Evolutionary conservation across 2,113 vertebrate genomes (phyloP), one percentile per base, ranked within the genome.

Genomic region (Myiagra hebetior): DNA sequence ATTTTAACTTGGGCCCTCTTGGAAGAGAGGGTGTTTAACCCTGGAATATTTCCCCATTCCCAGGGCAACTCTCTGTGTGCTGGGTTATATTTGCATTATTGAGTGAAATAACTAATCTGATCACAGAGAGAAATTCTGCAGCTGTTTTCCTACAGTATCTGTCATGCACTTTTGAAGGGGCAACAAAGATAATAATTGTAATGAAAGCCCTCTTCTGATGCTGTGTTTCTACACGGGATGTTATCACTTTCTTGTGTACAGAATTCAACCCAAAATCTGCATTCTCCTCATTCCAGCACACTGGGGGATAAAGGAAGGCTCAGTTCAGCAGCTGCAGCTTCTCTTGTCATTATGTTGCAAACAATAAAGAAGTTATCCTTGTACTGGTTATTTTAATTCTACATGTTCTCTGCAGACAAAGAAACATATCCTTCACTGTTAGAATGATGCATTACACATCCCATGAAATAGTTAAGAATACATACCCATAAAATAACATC

Each of bases 11-110:
- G 35, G 67, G 33, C 11, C 21, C 10, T 87, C 65, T 94, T 69
- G 59, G 55, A 91, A 91, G 19, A 76, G 35, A 79, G 50, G 11
- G 59, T 85, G 67, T 30, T 87, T 95, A 93, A 94, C 89, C 78
- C 69, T 65, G 28, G 50, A 95, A 73, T 52, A 42, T 62, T 96
- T 92, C 81, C 35, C 26, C 50, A 87, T 94, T 79, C 85, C 75
- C 81, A 67, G 60, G 62, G 69, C 63, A 94, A 59, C 62, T 68
- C 62, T 70, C 69, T 73, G 62, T 3, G 0, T 69, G 41, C 65
- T 78, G 33, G 47, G 52, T 56, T 91, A 35, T 91, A 85, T 93
- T 87, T 94, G 30, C 67, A 79, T 90, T 94, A 85, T 65, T 93
- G 93, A 79, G 65, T 77, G 46, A 69, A 77, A 57, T 87, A 84